Evolutionary conservation across 2,797 vertebrate species (phyloP).

Genomic region (Aviceda leuphotes): DNA sequence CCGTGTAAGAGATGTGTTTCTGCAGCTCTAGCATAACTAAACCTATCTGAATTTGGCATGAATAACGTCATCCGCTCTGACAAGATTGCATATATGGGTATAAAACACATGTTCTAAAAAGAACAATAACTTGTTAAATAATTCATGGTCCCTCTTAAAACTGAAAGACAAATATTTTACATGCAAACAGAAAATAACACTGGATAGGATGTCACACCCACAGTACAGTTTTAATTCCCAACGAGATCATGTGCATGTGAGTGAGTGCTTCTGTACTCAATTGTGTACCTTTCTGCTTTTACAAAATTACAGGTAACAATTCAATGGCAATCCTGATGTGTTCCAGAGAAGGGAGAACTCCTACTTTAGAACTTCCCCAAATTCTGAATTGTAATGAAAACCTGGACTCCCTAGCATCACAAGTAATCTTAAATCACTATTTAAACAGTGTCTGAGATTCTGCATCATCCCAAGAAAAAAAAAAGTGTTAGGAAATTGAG

Average conservation of each 20-base stretch:
- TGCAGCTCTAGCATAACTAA: not conserved
- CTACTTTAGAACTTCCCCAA: not conserved
- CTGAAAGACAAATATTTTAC: not conserved
- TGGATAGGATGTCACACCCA: not conserved
- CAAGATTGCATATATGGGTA: not conserved
- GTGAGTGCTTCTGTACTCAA: not conserved
- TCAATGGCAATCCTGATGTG: slow-evolving; percentile 31
- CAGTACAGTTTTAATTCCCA: not conserved
- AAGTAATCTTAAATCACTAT: slow-evolving; percentile 12
- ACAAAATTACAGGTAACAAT: slow-evolving; percentile 37
- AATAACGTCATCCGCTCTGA: not conserved
- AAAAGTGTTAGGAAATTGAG: not conserved
- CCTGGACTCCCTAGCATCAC: slow-evolving; percentile 20
- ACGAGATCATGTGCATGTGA: not conserved
- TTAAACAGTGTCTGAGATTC: not conserved
- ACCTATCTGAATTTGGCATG: not conserved
- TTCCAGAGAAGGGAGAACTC: not conserved
- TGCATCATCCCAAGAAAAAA: not conserved
- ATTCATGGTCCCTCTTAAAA: not conserved
- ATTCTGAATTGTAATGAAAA: slow-evolving; percentile 30
- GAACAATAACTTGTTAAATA: not conserved
- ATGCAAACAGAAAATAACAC: not conserved
- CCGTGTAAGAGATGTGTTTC: not conserved
- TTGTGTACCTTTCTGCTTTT: not conserved
- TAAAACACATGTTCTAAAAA: not conserved